phyloP scores from a whole-genome alignment of 2,113 vertebrate genomes.

The Silurus glanis region DNA sequence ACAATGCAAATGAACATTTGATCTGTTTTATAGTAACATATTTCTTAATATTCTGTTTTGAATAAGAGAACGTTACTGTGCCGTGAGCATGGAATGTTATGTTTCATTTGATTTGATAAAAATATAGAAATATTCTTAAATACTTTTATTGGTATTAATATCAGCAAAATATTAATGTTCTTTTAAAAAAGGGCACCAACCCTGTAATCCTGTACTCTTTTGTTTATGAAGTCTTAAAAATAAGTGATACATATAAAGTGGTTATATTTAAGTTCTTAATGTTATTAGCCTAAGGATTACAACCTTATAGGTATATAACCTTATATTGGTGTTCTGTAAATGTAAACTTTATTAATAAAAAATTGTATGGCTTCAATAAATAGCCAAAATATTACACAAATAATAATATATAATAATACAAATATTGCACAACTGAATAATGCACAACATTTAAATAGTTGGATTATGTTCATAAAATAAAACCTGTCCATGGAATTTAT shows the following conservation, averaged over 20 bases:
- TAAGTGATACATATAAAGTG: not conserved
- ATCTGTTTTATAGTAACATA: not conserved
- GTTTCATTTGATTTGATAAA: not conserved
- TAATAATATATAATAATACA: no score
- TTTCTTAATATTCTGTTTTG: not conserved
- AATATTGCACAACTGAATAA: not conserved
- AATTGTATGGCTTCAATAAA: not conserved
- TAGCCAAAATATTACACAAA: not conserved
- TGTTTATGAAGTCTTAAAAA: not conserved
- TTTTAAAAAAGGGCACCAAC: not conserved
- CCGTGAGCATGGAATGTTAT: not conserved
- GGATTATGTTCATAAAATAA: conserved; percentile 7
- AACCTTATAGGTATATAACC: not conserved
- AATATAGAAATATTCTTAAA: not conserved
- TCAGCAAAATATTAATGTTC: not conserved
- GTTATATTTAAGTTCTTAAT: not conserved
- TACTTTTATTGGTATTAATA: no score
- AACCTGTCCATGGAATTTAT: not conserved
- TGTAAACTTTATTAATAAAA: not conserved
- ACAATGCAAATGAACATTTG: not conserved
- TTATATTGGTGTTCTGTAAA: not conserved
- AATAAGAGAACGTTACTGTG: not conserved
- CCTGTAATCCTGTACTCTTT: not conserved
- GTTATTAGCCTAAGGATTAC: not conserved
- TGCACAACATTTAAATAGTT: not conserved